Base-by-base conservation (phyloP, 2,888 invertebrate species). In the Strigamia transsilvanica region DNA sequence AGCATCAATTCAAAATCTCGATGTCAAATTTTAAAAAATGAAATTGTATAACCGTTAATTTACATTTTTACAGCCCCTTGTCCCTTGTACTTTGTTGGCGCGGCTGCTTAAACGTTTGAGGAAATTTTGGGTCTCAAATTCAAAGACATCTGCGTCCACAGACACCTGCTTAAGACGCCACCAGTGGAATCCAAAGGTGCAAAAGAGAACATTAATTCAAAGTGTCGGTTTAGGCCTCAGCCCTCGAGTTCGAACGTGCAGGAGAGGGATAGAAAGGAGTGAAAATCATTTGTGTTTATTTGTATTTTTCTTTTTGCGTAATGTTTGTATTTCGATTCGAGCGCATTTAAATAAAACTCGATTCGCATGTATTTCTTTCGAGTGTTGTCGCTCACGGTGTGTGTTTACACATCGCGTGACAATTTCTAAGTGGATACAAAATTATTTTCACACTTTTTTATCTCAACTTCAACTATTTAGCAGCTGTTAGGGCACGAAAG, bases 401-500 rank as follows among this genome's bases (percentile, higher is more conserved):
- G 61, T 61, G 18, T 61, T 15, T 61, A 61, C 23, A 61, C 61
- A 61, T 61, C 61, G 61, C 61, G 61, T 61, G 61, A 61, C 61
- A 61, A 61, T 61, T 61, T 61, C 21, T 61, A 61, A 61, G 61
- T 61, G 61, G 61, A 61, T 61, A 61, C 61, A 61, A 61, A 61
- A 61, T 21, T 18, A 61, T 61, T 61, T 61, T 61, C 61, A 61
- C 61, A 61, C 61, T 61, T 61, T 61, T 61, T 61, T 18, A 18
- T 18, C 18, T 61, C 61, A 12, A 61, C 61, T 61, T 61, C 61
- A 61, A 15, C 61, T 23, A 61, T 61, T 61, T 61, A 61, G 61
- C 61, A 61, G 61, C 61, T 61, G 61, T 61, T 61, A 61, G 61
- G 61, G 61, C 61, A 61, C 61, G 61, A 61, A 61, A 61, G 61